A percentile compares a stretch with the other conserved stretches of the same genome.
Evolutionary conservation across 2,113 vertebrate species (phyloP).

Genomic region (Brachyhypopomus gauderio): DNA sequence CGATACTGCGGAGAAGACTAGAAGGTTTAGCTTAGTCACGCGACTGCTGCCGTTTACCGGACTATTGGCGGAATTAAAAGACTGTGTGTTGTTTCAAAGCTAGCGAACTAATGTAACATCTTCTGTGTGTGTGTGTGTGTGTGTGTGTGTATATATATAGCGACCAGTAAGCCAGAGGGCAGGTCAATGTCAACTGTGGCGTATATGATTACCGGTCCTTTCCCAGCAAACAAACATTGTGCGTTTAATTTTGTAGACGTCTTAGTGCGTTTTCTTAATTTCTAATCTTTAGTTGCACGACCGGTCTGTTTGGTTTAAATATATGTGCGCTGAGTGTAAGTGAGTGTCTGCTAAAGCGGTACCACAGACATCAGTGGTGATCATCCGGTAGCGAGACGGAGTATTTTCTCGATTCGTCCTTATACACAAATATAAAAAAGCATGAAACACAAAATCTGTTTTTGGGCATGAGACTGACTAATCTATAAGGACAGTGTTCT

Average conservation of each 20-base stretch:
- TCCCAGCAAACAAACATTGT: no score
- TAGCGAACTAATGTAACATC: background rate
- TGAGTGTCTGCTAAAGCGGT: no score
- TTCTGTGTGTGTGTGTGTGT: background rate
- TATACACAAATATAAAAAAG: background rate
- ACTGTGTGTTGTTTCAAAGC: background rate
- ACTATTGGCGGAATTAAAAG: background rate
- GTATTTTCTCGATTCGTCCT: background rate
- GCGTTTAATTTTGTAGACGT: no score
- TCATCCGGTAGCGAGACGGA: background rate
- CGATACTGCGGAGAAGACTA: constrained; percentile 60
- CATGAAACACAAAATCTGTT: background rate
- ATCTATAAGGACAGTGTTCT: constrained; percentile 23
- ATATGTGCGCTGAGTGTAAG: background rate
- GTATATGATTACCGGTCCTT: background rate
- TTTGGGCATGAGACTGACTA: background rate
- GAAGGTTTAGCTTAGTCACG: constrained; percentile 68
- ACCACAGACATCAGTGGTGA: background rate
- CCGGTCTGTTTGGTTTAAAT: background rate
- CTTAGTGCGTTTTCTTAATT: no score
- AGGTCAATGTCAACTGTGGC: constrained; percentile 55
- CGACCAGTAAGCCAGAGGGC: constrained; percentile 26
- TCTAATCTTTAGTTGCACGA: no score
- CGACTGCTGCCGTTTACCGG: constrained; percentile 6
- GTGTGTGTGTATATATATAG: no score